A percentile compares a stretch with the other conserved stretches of the same genome.
phyloP scores from a whole-genome alignment of 2,888 invertebrate species.

The Polymixis lichenea region DNA sequence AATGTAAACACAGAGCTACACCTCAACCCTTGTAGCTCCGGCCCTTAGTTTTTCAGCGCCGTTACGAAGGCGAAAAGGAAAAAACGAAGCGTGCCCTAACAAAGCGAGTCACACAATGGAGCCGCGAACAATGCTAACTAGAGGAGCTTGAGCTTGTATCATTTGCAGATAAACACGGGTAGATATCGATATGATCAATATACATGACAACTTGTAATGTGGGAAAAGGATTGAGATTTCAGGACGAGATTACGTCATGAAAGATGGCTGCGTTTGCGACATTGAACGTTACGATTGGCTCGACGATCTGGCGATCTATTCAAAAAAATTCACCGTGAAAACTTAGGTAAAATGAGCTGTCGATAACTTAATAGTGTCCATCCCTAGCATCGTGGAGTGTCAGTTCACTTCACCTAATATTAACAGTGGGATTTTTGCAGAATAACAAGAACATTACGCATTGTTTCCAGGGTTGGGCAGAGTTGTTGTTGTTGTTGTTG shows the following conservation, averaged over 20 bases:
- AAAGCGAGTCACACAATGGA: constrained; percentile 86
- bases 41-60: constrained; percentile 74
- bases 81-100: constrained; percentile 88
- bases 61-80: constrained; percentile 85
- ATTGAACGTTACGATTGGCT: background rate
- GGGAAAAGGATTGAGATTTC: constrained; percentile 26
- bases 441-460: background rate
- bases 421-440: background rate
- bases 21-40: constrained; percentile 63
- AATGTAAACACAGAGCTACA: constrained; percentile 64
- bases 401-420: background rate
- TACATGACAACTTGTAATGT: constrained; percentile 44
- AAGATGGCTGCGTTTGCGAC: background rate
- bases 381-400: background rate
- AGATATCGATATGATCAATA: constrained; percentile 71
- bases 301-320: background rate
- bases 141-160: constrained; percentile 83
- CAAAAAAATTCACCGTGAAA: background rate
- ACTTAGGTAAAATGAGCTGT: background rate
- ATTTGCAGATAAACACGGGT: constrained; percentile 85
- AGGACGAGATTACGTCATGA: constrained; percentile 5
- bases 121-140: constrained; percentile 88
- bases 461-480: too few relatives aligned
- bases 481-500: too few relatives aligned
- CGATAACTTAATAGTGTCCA: background rate